A percentile compares a stretch with the other conserved stretches of the same genome.
phyloP scores from a whole-genome alignment of 2,797 vertebrate species.

The Typhlichthys eigenmanni region DNA sequence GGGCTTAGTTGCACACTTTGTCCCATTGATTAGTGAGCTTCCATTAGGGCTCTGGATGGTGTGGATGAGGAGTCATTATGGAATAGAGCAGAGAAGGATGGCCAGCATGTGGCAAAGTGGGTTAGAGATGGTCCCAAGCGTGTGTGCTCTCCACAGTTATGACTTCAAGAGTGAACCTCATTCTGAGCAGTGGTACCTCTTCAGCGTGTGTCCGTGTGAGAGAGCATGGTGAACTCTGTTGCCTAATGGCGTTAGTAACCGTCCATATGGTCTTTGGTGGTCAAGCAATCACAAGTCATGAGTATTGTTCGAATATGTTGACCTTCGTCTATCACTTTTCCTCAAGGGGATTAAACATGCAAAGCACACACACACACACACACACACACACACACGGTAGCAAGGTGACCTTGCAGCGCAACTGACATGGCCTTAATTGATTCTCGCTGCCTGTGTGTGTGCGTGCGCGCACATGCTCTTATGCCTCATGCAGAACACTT shows the following conservation, averaged over 20 bases:
- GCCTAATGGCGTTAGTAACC: too few relatives aligned
- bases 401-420: conserved; percentile 38
- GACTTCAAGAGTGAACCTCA: conserved; percentile 24
- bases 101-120: conserved; percentile 41
- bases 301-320: too few relatives aligned
- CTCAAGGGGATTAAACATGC: not conserved
- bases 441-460: conserved; percentile 33
- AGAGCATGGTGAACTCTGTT: not conserved
- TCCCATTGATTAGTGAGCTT: conserved; percentile 54
- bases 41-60: conserved; percentile 43
- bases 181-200: conserved; percentile 32
- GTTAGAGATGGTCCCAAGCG: conserved; percentile 54
- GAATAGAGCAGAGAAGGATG: conserved; percentile 21
- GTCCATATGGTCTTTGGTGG: too few relatives aligned
- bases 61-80: conserved; percentile 48
- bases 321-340: too few relatives aligned
- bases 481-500: too few relatives aligned
- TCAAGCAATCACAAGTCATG: too few relatives aligned
- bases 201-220: conserved; percentile 3
- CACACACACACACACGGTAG: conserved; percentile 4
- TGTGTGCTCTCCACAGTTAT: conserved; percentile 32
- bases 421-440: conserved; percentile 39
- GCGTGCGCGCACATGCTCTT: not conserved
- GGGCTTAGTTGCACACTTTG: conserved; percentile 28
- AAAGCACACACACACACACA: not conserved